Base-by-base conservation (phyloP, 2,888 invertebrate species). In the Lithosia quadra region DNA sequence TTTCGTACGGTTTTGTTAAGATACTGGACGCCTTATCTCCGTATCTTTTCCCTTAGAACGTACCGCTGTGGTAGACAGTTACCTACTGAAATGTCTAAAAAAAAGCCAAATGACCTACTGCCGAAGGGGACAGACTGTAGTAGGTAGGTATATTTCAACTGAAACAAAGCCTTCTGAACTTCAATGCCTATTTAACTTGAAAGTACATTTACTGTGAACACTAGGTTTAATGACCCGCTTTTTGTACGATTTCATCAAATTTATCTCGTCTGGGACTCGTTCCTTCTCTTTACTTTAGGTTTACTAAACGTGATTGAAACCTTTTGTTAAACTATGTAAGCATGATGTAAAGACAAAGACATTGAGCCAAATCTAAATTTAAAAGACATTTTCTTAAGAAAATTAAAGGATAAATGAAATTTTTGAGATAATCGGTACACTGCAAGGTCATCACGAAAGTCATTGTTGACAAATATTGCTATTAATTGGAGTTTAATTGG, bases 221-320 rank as follows among this genome's bases (percentile, higher is more conserved):
- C 49, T 49, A 49, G 49, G 49, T 49, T 49, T 49, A 49, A 49
- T 49, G 49, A 49, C n/a, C 49, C n/a, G 49, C 49, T n/a, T 49
- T n/a, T 9, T 15, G n/a, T 9, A n/a, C 49, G n/a, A 49, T 8
- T 49, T 49, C 49, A 49, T 49, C n/a, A 49, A 49, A 49, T 49
- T 49, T 49, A 49, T 49, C 49, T 49, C 18, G 49, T 49, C 49
- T 49, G 49, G n/a, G 49, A 49, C 49, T 49, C 56, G 11, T 56
- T 56, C 33, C 33, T 28, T 58, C n/a, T 24, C 33, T 58, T 33
- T 21, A n/a, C 56, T 24, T 56, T 15, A 56, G 15, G 13, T 56
- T 56, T 28, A 56, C 55, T 56, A 24, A 24, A 56, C 56, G 24
- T 56, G 18, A 43, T 43, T 43, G 49, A 49, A 49, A n/a, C 49